These are phyloP conservation scores for Oncopeltus fasciatus DNA, from an alignment of 1,140 invertebrate genomes.

Conservation along the genomic window DNA sequence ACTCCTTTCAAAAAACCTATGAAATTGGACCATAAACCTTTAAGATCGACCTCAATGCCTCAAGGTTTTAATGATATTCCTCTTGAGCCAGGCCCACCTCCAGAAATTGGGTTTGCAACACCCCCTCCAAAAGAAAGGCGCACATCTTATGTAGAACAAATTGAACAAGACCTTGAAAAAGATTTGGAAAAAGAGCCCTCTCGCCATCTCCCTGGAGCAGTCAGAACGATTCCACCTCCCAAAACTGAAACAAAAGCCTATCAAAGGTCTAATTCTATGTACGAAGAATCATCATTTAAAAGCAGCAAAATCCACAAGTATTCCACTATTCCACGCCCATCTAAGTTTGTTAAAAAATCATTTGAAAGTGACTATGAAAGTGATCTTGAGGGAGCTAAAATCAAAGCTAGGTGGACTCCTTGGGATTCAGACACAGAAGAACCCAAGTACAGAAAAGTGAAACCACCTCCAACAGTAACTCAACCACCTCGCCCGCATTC, in stretches of 20 bases:
- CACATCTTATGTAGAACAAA: slow-evolving; percentile 39
- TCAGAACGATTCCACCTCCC: slow-evolving; percentile 34
- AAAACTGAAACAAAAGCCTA: slow-evolving; percentile 25
- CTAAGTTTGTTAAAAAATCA: slow-evolving; percentile 43
- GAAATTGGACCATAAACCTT: slow-evolving; percentile 25
- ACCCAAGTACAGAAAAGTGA: slow-evolving; percentile 37
- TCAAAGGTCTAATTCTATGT: slow-evolving; percentile 17
- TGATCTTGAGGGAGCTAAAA: slow-evolving; percentile 40
- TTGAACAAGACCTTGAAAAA: slow-evolving; percentile 41
- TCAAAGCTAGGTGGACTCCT: slow-evolving; percentile 43
- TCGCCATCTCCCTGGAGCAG: slow-evolving; percentile 36
- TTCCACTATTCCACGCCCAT: slow-evolving; percentile 38
- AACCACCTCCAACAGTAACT: slow-evolving; percentile 32
- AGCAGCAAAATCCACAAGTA: slow-evolving; percentile 26
- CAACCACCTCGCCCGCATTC: slow-evolving; percentile 34
- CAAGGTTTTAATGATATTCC: slow-evolving; percentile 31
- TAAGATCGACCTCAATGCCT: slow-evolving; percentile 29
- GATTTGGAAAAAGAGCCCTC: slow-evolving; percentile 37
- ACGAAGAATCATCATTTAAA: slow-evolving; percentile 28
- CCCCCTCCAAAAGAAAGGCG: slow-evolving; percentile 29
- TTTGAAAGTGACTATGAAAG: slow-evolving; percentile 59
- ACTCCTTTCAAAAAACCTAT: slow-evolving; percentile 19
- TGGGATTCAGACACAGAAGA: slow-evolving; percentile 51
- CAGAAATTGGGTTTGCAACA: slow-evolving; percentile 45
- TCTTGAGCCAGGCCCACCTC: slow-evolving; percentile 44